phyloP scores from a whole-genome alignment of 2,113 vertebrate species.

The Atrichornis clamosus region DNA sequence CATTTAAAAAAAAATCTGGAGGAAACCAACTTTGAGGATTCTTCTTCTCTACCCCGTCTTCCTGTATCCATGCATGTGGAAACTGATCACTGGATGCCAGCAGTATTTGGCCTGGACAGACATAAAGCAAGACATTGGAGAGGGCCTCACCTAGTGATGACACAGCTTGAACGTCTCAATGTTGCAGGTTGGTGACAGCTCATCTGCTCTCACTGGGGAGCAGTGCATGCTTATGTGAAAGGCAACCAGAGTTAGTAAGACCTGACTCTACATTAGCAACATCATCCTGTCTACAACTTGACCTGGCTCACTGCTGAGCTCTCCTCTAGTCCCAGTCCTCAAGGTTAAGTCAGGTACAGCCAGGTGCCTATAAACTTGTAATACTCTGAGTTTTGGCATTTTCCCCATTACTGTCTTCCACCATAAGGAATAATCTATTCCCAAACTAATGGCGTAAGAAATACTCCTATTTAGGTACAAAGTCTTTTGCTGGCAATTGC shows the following conservation, averaged over 20 bases:
- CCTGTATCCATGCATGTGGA: neutral
- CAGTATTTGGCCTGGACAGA: neutral
- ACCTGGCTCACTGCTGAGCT: neutral
- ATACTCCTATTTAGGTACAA: neutral
- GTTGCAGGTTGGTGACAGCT: neutral
- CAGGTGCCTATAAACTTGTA: neutral
- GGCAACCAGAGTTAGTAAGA: neutral
- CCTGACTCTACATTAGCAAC: neutral
- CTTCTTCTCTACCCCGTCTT: neutral
- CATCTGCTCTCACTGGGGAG: neutral
- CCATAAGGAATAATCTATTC: neutral
- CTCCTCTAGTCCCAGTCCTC: neutral
- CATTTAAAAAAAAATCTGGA: neutral
- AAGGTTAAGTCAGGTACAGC: neutral
- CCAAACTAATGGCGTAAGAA: neutral
- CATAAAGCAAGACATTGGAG: neutral
- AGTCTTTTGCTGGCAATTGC: neutral
- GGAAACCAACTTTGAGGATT: neutral
- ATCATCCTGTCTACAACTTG: neutral
- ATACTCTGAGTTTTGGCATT: neutral
- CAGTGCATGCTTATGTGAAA: rapidly evolving
- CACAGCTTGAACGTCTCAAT: neutral
- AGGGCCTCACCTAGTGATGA: neutral
- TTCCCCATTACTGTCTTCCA: neutral
- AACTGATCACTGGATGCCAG: neutral